A percentile compares a stretch with the other conserved stretches of the same genome.
phyloP scores from a whole-genome alignment of 2,113 vertebrate genomes.

The Carassius carassius region DNA sequence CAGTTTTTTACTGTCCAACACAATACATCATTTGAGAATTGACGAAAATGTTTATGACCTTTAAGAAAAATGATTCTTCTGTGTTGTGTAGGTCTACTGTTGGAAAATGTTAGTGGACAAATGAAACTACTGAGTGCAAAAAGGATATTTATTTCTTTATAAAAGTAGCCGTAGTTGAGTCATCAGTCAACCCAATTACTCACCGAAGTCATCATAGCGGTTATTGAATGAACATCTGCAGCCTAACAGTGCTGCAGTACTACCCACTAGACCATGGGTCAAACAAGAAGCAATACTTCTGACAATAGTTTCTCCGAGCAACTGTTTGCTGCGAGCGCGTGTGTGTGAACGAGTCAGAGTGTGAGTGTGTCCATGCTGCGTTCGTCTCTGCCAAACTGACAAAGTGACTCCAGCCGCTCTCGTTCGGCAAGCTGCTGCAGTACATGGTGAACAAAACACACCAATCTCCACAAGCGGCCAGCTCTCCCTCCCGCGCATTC shows the following conservation, averaged over 20 bases:
- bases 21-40: background rate
- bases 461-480: slow-evolving; percentile 44
- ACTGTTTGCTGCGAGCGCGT: slow-evolving; percentile 28
- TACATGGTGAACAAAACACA: slow-evolving; percentile 48
- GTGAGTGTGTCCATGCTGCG: slow-evolving; percentile 42
- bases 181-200: background rate
- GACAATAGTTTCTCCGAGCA: slow-evolving; percentile 24
- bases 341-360: slow-evolving; percentile 45
- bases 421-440: slow-evolving; percentile 51
- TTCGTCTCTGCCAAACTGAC: slow-evolving; percentile 53
- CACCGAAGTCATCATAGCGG: background rate
- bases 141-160: background rate
- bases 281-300: slow-evolving; percentile 16
- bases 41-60: background rate
- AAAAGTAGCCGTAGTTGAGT: background rate
- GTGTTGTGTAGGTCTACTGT: background rate
- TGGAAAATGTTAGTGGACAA: background rate
- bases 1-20: background rate
- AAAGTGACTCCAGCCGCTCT: slow-evolving; percentile 55
- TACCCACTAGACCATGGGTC: background rate
- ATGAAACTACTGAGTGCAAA: background rate
- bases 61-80: background rate
- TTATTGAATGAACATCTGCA: background rate
- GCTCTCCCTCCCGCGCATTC: slow-evolving; percentile 42
- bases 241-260: background rate